Percentiles rank a stretch among this genome's conserved stretches.
phyloP scores from a whole-genome alignment of 2,797 vertebrate species.

The Schizothorax lantsangensis region DNA sequence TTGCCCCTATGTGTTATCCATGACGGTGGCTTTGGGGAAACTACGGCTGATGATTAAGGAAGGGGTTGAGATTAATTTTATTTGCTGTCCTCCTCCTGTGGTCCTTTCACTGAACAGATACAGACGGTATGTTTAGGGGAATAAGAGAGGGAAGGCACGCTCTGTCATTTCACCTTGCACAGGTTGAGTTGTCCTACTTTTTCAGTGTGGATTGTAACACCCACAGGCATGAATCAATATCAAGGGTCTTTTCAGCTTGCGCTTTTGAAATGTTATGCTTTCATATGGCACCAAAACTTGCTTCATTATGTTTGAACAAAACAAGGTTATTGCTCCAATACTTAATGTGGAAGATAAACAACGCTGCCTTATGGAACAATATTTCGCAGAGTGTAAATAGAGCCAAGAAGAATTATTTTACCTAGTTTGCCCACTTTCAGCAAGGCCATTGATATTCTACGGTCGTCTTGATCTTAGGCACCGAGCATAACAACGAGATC shows the following conservation, averaged over 20 bases:
- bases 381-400: background rate
- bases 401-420: conserved; percentile 12
- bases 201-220: conserved; percentile 21
- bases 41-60: background rate
- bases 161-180: conserved; percentile 32
- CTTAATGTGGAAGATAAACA: conserved; percentile 33
- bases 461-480: conserved; percentile 54
- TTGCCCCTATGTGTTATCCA: background rate
- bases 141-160: conserved; percentile 8
- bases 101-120: background rate
- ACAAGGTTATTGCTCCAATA: conserved; percentile 22
- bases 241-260: conserved; percentile 24
- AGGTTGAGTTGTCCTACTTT: conserved; percentile 46
- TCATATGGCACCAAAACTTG: conserved; percentile 23
- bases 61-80: conserved; percentile 18
- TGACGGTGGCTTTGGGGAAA: background rate
- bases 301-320: conserved; percentile 29
- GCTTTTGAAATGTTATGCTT: conserved; percentile 27
- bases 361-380: conserved; percentile 16
- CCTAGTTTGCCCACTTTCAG: conserved; percentile 38
- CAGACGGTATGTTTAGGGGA: background rate
- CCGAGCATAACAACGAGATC: conserved; percentile 69
- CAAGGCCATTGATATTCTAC: conserved; percentile 72
- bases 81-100: background rate
- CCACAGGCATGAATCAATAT: conserved; percentile 44